These are phyloP conservation scores for Oophaga pumilio DNA, from an alignment of 2,113 vertebrate genomes.

Conservation along the genomic window DNA sequence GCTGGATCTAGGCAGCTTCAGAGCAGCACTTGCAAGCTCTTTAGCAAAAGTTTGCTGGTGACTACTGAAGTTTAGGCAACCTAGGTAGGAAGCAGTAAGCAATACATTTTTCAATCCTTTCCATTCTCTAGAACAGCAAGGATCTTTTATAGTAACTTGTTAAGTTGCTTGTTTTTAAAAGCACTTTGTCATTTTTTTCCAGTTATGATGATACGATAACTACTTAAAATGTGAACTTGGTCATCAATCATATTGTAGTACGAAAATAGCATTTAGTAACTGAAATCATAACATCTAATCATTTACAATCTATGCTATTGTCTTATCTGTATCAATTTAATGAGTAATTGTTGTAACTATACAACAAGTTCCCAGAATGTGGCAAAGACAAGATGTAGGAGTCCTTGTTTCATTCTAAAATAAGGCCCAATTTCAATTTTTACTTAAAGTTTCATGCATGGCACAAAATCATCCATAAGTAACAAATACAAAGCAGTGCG, in stretches of 20 bases:
- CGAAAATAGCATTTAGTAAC: background rate
- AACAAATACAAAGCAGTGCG: background rate
- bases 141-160: no score
- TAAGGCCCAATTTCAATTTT: background rate
- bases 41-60: no score
- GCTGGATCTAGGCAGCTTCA: no score
- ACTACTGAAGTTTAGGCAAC: no score
- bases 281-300: background rate
- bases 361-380: background rate
- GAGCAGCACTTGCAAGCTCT: no score
- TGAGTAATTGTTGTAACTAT: background rate
- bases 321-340: background rate
- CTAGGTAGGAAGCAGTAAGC: no score
- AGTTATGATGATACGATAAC: no score
- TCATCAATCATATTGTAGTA: background rate
- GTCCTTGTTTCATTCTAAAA: background rate
- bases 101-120: no score
- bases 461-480: background rate
- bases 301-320: background rate
- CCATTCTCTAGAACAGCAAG: no score
- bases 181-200: no score
- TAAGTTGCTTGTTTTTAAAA: no score
- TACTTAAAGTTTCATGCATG: background rate
- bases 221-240: no score
- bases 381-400: background rate